These are phyloP conservation scores for Larimichthys polyactis DNA, from an alignment of 2,113 vertebrate genomes.

Conservation along the genomic window DNA sequence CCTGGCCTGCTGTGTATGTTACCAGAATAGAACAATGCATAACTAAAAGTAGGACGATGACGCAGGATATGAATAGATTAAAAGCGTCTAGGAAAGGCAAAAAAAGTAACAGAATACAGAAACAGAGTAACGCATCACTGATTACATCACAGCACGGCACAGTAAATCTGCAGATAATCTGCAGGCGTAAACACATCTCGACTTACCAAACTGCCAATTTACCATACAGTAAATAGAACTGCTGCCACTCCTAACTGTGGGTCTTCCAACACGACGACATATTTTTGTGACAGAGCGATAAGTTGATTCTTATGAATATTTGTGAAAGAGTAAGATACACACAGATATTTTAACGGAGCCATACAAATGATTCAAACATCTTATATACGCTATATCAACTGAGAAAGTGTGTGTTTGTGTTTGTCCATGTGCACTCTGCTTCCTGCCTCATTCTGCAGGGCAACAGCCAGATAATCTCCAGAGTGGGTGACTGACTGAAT, in stretches of 20 bases:
- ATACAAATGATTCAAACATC: not conserved
- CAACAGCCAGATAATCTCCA: slow-evolving; percentile 53
- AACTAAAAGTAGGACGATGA: slow-evolving; percentile 60
- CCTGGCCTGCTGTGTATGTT: slow-evolving; percentile 26
- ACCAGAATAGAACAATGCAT: slow-evolving; percentile 67
- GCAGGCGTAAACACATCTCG: slow-evolving; percentile 46
- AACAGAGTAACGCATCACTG: slow-evolving; percentile 29
- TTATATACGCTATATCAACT: not conserved
- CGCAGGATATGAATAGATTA: slow-evolving; percentile 64
- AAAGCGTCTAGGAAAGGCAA: slow-evolving; percentile 40
- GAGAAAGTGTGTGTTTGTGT: not conserved
- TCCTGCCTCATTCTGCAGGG: slow-evolving; percentile 36
- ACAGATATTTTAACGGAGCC: not conserved
- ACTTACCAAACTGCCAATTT: slow-evolving; percentile 49
- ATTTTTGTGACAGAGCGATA: not conserved
- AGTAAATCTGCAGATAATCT: slow-evolving; percentile 33
- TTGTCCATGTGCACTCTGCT: slow-evolving; percentile 9
- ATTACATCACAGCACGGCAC: slow-evolving; percentile 44
- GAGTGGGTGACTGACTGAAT: slow-evolving; percentile 52
- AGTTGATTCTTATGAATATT: not conserved
- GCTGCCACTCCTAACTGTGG: slow-evolving; percentile 8
- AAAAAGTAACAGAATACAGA: too few relatives aligned
- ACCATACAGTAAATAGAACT: slow-evolving; percentile 27
- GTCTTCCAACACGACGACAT: slow-evolving; percentile 2
- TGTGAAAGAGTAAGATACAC: not conserved